phyloP scores from a whole-genome alignment of 2,888 invertebrate genomes.

The Epirrhoe alternata region DNA sequence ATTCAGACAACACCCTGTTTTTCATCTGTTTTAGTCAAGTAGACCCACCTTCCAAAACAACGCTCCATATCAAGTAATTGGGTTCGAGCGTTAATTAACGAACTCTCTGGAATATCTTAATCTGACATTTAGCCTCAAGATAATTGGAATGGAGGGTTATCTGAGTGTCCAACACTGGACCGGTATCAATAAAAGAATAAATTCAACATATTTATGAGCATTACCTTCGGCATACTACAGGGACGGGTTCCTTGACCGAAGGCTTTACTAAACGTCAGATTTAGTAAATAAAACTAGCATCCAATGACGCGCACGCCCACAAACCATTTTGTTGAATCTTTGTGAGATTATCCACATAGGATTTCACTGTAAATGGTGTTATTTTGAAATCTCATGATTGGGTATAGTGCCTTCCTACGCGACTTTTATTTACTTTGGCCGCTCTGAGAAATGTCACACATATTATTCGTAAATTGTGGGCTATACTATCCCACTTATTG shows the following conservation, averaged over 20 bases:
- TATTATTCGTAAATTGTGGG: conserved; percentile 39
- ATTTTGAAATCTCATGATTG: conserved; percentile 54
- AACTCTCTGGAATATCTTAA: conserved; percentile 44
- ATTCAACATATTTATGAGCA: conserved; percentile 55
- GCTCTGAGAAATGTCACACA: conserved; percentile 32
- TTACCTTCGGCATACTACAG: conserved; percentile 52
- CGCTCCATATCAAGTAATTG: conserved; percentile 41
- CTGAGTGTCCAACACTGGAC: conserved; percentile 44
- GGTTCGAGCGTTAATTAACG: conserved; percentile 43
- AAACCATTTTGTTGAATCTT: conserved; percentile 51
- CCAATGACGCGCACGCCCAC: conserved; percentile 56
- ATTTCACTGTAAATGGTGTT: conserved; percentile 41
- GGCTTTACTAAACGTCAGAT: conserved; percentile 57
- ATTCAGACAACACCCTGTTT: conserved; percentile 17
- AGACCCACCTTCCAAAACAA: conserved; percentile 29
- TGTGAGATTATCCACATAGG: conserved; percentile 54
- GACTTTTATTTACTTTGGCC: conserved; percentile 46
- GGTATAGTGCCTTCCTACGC: conserved; percentile 49
- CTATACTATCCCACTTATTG: conserved; percentile 38
- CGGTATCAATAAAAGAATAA: conserved; percentile 56
- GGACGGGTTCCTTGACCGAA: conserved; percentile 49
- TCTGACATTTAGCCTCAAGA: conserved; percentile 46
- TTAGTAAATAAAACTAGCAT: conserved; percentile 61
- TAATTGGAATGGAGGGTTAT: conserved; percentile 54
- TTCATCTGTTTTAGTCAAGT: conserved; percentile 24